Percentiles rank a stretch among this genome's conserved stretches.
phyloP scores from a whole-genome alignment of 2,888 invertebrate genomes.

The Clusia tigrina region DNA sequence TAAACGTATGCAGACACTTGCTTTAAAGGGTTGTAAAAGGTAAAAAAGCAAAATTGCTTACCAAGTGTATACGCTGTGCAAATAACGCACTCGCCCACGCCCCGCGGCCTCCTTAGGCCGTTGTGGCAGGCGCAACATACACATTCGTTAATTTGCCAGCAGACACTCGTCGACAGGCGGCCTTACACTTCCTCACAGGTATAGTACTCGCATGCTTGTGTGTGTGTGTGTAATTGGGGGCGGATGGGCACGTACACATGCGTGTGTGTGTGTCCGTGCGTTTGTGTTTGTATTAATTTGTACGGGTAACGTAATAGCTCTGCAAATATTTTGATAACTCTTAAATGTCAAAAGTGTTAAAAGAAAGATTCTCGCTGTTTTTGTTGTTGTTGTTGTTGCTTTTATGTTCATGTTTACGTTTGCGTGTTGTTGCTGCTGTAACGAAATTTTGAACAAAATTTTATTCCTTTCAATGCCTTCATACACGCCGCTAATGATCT shows the following conservation, averaged over 20 bases:
- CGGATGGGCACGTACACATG: not conserved
- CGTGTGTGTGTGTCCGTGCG: conserved; percentile 16
- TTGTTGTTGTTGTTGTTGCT: too few relatives aligned
- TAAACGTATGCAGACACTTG: not conserved
- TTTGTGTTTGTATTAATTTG: conserved; percentile 49
- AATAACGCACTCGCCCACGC: too few relatives aligned
- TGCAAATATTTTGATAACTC: conserved; percentile 45
- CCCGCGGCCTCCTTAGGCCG: not conserved
- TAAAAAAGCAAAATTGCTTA: not conserved
- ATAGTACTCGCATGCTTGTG: conserved; percentile 22
- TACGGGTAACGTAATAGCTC: conserved; percentile 48
- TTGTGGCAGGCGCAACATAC: not conserved
- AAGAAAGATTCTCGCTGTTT: not conserved
- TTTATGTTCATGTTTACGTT: too few relatives aligned
- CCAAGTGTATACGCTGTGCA: not conserved
- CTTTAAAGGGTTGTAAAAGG: not conserved
- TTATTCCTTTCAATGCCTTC: too few relatives aligned
- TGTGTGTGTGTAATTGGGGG: not conserved
- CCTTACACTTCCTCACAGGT: conserved; percentile 47
- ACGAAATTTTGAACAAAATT: too few relatives aligned
- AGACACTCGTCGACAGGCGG: conserved; percentile 51
- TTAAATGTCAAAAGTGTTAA: conserved; percentile 7
- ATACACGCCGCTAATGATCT: too few relatives aligned
- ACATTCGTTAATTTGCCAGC: conserved; percentile 49
- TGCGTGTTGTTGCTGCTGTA: too few relatives aligned